Percentiles rank a stretch among this genome's conserved stretches.
phyloP scores from a whole-genome alignment of 2,113 vertebrate genomes.

The Xiphias gladius region DNA sequence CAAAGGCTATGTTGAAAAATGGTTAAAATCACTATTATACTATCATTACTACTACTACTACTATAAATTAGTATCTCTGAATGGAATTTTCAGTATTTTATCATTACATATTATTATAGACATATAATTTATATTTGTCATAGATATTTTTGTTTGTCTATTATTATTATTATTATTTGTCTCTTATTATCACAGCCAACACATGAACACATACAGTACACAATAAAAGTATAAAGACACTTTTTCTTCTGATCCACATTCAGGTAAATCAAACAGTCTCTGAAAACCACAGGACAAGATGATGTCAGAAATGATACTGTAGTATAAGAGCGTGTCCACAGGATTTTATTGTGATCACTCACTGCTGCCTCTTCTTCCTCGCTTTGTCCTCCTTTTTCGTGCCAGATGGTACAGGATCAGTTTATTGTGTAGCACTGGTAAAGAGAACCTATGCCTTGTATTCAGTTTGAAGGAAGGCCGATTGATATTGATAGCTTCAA shows the following conservation, averaged over 20 bases:
- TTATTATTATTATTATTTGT: too few relatives aligned
- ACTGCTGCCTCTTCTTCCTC: conserved; percentile 34
- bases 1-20: background rate
- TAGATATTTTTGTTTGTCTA: background rate
- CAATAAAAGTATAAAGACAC: background rate
- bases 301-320: conserved; percentile 26
- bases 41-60: background rate
- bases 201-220: background rate
- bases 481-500: conserved; percentile 74
- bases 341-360: conserved; percentile 50
- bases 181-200: background rate
- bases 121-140: background rate
- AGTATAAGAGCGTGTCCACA: conserved; percentile 26
- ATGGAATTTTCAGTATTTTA: background rate
- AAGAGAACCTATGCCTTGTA: conserved; percentile 66
- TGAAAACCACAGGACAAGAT: conserved; percentile 51
- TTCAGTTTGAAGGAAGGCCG: conserved; percentile 63
- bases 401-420: conserved; percentile 52
- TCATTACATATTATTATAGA: background rate
- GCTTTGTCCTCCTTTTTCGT: conserved; percentile 33
- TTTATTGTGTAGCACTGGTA: conserved; percentile 62
- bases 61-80: background rate
- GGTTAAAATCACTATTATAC: background rate
- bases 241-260: conserved; percentile 7
- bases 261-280: conserved; percentile 30